Conservation (phyloP, 2,888 invertebrate species). For the Scaptomyza reducta region DNA sequence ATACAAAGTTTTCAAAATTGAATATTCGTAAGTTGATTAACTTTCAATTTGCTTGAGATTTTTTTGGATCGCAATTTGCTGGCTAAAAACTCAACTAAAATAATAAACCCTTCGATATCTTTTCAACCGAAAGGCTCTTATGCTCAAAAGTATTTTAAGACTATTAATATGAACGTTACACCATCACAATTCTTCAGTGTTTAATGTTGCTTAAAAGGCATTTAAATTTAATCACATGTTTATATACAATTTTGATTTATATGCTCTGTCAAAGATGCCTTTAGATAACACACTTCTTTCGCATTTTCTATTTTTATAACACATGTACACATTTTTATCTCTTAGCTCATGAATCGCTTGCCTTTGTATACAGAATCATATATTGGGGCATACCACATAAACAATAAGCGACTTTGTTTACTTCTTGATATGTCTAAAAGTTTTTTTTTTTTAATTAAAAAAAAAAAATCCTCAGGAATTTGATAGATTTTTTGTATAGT, state of each 20-base stretch:
- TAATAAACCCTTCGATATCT: too few relatives aligned
- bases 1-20: background rate
- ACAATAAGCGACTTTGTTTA: conserved; percentile 52
- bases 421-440: conserved; percentile 6
- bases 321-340: conserved; percentile 2
- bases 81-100: background rate
- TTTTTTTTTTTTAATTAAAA: conserved; percentile 17
- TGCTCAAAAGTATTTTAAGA: background rate
- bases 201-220: background rate
- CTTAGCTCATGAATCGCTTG: conserved; percentile 30
- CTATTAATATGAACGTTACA: background rate
- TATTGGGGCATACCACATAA: conserved; percentile 43
- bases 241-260: conserved; percentile 13
- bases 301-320: conserved; percentile 8
- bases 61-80: too few relatives aligned
- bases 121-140: background rate
- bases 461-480: conserved; percentile 8
- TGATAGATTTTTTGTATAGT: background rate
- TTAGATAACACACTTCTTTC: conserved; percentile 9
- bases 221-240: conserved; percentile 4
- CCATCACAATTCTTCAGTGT: background rate
- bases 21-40: background rate
- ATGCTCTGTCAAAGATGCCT: conserved; percentile 6
- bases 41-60: background rate
- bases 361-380: conserved; percentile 45